These are phyloP conservation scores for Chaetogeoica ovagalla DNA, from an alignment of 2,888 invertebrate species.

Conservation along the genomic window DNA sequence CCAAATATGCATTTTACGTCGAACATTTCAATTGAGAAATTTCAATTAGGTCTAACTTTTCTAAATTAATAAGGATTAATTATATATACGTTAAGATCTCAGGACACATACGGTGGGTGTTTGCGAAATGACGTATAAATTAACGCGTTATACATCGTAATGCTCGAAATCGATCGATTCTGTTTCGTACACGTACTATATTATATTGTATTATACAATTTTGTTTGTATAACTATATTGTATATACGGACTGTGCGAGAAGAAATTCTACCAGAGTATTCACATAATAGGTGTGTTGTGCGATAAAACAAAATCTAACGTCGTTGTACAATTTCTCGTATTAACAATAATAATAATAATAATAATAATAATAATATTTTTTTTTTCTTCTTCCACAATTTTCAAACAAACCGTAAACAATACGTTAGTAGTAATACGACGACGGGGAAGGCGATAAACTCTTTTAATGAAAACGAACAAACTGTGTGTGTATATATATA, in stretches of 20 bases:
- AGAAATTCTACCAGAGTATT: neutral
- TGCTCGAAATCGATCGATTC: neutral
- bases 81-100: neutral
- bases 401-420: slow-evolving; percentile 24
- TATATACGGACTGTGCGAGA: neutral
- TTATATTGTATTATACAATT: no score
- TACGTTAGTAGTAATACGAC: neutral
- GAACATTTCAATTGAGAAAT: neutral
- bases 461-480: slow-evolving; percentile 36
- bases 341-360: neutral
- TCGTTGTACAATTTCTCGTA: no score
- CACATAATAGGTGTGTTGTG: neutral
- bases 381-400: neutral
- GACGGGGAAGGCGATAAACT: slow-evolving; percentile 32
- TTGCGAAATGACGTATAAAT: neutral
- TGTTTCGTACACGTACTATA: no score
- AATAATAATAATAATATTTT: no score
- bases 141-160: neutral
- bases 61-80: neutral
- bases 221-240: neutral
- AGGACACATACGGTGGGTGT: neutral
- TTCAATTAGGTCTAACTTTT: neutral
- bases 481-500: neutral
- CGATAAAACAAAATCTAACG: neutral
- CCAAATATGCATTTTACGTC: neutral